Conservation (phyloP, 2,113 vertebrate genomes). For the Orcinus orca region DNA sequence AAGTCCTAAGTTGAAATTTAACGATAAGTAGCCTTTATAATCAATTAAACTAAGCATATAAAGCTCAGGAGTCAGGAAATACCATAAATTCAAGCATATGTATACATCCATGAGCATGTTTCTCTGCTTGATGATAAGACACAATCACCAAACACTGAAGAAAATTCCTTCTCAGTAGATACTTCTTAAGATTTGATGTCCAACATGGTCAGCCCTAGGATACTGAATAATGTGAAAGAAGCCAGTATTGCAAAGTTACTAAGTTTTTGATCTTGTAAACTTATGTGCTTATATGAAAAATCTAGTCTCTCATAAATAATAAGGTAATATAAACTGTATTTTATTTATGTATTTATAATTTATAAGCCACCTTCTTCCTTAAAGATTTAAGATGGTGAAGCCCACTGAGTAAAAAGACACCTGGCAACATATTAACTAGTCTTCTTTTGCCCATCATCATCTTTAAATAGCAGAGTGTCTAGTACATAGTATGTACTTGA, state of each 20-base stretch:
- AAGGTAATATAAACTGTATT: not conserved
- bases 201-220: not conserved
- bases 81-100: not conserved
- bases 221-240: not conserved
- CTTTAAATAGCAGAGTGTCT: not conserved
- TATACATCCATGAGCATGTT: not conserved
- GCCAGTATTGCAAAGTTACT: not conserved
- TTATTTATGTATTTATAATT: slow-evolving; percentile 7
- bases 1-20: not conserved
- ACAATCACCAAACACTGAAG: not conserved
- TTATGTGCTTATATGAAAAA: not conserved
- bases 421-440: not conserved
- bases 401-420: not conserved
- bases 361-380: not conserved
- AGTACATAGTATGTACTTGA: not conserved
- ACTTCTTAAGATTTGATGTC: not conserved
- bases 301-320: not conserved
- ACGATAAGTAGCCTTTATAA: not conserved
- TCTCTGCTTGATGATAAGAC: not conserved
- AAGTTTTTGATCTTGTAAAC: not conserved
- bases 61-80: not conserved
- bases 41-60: not conserved
- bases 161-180: not conserved
- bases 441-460: not conserved
- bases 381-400: not conserved